A percentile compares a stretch with the other conserved stretches of the same genome.
Conservation (phyloP, 1,140 invertebrate genomes). For the Cherax quadricarinatus region DNA sequence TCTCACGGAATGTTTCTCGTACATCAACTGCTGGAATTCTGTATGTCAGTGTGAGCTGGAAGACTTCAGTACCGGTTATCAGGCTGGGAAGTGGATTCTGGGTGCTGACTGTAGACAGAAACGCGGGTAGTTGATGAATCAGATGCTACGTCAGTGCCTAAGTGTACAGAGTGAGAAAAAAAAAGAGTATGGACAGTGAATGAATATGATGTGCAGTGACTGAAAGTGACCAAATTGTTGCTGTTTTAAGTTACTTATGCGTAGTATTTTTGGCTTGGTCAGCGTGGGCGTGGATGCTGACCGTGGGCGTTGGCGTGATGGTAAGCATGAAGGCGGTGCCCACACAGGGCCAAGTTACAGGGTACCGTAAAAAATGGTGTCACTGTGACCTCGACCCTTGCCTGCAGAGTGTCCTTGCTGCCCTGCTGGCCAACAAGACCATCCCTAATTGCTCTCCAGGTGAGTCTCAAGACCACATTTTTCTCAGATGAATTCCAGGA, state of each 20-base stretch:
- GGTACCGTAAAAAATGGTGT: constrained; percentile 18
- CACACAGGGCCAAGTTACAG: not conserved
- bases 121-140: not conserved
- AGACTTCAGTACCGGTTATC: too few species aligned
- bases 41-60: too few species aligned
- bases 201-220: not conserved
- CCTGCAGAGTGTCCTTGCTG: not conserved
- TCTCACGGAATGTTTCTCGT: too few species aligned
- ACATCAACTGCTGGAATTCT: too few species aligned
- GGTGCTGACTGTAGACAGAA: too few species aligned
- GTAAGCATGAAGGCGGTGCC: not conserved
- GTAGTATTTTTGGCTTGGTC: not conserved
- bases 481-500: too few species aligned
- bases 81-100: too few species aligned
- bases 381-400: constrained; percentile 53
- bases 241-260: not conserved
- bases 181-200: not conserved
- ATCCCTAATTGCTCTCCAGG: not conserved
- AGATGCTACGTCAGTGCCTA: not conserved
- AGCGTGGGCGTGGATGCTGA: constrained; percentile 20
- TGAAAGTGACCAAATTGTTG: not conserved
- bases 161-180: not conserved
- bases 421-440: not conserved
- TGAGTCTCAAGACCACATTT: not conserved
- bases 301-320: not conserved